A percentile compares a stretch with the other conserved stretches of the same genome.
Conservation (phyloP, 2,888 invertebrate genomes). For the Mimachlamys varia region DNA sequence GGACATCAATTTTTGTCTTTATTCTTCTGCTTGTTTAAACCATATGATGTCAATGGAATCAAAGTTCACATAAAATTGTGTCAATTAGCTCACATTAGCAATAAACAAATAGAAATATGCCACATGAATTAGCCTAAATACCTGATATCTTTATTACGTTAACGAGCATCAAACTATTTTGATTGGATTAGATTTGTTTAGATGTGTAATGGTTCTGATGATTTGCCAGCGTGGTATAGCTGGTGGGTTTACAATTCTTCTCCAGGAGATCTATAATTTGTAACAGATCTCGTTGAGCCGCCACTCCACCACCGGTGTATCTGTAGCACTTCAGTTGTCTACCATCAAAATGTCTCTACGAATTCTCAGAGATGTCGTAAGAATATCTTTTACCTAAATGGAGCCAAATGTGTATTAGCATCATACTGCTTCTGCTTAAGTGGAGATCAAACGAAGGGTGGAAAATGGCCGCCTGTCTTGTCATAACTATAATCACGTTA, state of each 20-base stretch:
- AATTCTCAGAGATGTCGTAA: background rate
- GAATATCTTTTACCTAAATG: slow-evolving; percentile 20
- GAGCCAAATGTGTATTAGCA: slow-evolving; percentile 33
- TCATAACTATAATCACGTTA: slow-evolving; percentile 9
- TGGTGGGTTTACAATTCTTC: background rate
- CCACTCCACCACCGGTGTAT: background rate
- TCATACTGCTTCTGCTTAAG: background rate
- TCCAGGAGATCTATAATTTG: background rate
- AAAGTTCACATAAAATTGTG: background rate
- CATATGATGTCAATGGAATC: no score
- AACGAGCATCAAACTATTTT: no score
- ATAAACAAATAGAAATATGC: background rate
- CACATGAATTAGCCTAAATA: no score
- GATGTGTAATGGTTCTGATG: background rate
- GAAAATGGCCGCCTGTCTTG: slow-evolving; percentile 28
- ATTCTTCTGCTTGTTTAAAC: no score
- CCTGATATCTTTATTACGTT: no score
- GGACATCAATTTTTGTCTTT: no score
- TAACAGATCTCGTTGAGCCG: slow-evolving; percentile 4
- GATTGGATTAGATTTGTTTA: no score
- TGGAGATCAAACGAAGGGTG: slow-evolving; percentile 26
- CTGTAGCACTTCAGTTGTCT: slow-evolving; percentile 31
- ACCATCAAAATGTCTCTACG: slow-evolving; percentile 21
- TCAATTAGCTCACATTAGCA: background rate
- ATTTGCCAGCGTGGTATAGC: background rate